Base-by-base conservation (phyloP, 2,113 vertebrate species). In the Ia io region DNA sequence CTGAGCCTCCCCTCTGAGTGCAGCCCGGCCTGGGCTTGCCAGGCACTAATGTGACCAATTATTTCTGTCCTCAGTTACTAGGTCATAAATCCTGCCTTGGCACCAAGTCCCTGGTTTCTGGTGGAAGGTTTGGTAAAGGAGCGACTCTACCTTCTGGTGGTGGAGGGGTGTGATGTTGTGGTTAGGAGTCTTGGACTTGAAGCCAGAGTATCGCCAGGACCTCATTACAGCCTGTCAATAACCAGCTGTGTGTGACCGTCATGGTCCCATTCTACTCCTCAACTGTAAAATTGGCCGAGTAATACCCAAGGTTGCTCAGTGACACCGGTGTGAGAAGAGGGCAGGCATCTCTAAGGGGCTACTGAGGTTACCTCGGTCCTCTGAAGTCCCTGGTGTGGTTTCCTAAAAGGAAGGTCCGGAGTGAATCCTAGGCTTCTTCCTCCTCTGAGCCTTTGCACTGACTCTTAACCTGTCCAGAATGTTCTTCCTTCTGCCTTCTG, bases 11-110 rank as follows among this genome's bases (percentile, higher is more conserved):
- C 70, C 92, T 92, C 87, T 0, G 37, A 90, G 78, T 20, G 13
- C 67, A 94, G 69, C 71, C 77, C 30, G 4, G 92, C 56, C 47
- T 5, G 49, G 59, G 59, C 49, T 76, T 91, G 82, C 90, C 91
- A 97, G 93, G 85, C 90, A 91, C 88, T 97, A 93, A 97, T 83
- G 78, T 1, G 8, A 93, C 95, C 97, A 97, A 95, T 97, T 97
- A 97, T 97, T 97, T 97, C 97, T 97, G 95, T 97, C 96, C 95
- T 97, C 90, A 95, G 90, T 96, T 90, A 95, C 92, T 94, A 88
- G 92, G 90, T 93, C 94, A 84, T 97, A 97, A 97, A 97, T 97
- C 91, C 93, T 93, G 56, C 44, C 88, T 71, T 96, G 95, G 96
- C 94, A 94, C 56, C 2, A 18, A 71, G 82, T 71, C 20, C 53